Conservation (phyloP, 37 sponge, comb jelly and placozoan species). For the Spongia lamella region DNA sequence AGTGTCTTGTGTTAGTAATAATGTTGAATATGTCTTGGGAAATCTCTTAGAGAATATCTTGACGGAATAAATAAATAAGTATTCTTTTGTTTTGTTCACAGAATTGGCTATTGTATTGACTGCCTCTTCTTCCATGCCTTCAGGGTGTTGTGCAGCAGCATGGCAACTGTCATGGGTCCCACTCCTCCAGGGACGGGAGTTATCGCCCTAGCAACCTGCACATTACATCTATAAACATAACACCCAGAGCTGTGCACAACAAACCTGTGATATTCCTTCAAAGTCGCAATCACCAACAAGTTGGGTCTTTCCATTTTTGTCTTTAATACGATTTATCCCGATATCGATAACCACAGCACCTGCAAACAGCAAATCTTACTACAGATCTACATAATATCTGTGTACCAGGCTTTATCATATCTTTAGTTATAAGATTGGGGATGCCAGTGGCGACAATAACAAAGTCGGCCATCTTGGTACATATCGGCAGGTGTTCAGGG, state of each 20-base stretch:
- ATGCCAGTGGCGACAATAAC: slow-evolving; percentile 74
- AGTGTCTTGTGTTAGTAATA: not conserved
- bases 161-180: slow-evolving; percentile 86
- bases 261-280: slow-evolving; percentile 35
- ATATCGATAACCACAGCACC: slow-evolving; percentile 82
- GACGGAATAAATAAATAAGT: too few species aligned
- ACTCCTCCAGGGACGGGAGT: slow-evolving; percentile 92
- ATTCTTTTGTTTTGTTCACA: too few species aligned
- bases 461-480: slow-evolving; percentile 57
- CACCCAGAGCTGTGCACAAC: too few species aligned
- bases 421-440: slow-evolving; percentile 59
- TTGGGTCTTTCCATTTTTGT: slow-evolving; percentile 34
- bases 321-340: slow-evolving; percentile 48
- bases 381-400: too few species aligned
- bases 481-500: slow-evolving; percentile 43
- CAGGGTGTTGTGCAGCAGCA: slow-evolving; percentile 76
- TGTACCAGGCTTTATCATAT: slow-evolving; percentile 76
- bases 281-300: slow-evolving; percentile 82
- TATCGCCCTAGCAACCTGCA: slow-evolving; percentile 61
- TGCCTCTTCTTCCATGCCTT: slow-evolving; percentile 43
- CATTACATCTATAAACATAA: not conserved
- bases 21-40: not conserved
- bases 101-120: too few species aligned
- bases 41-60: too few species aligned
- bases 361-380: too few species aligned